Evolutionary conservation across 2,113 vertebrate genomes (phyloP), one percentile per base, ranked within the genome.

Genomic region (Macroglossus sobrinus): DNA sequence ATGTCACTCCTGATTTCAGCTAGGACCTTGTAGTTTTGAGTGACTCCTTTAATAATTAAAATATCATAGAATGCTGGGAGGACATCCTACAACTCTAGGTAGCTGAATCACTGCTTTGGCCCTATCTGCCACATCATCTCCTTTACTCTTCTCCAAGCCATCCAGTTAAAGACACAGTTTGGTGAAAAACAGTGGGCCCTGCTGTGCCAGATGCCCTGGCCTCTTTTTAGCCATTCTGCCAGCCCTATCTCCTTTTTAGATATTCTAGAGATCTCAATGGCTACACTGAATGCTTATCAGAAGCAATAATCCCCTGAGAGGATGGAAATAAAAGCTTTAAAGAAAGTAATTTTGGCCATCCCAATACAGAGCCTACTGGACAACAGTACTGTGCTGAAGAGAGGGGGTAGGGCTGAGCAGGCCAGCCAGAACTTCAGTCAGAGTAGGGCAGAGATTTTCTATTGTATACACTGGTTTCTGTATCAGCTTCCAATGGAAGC

Each of bases 21-120:
- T n/a, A 78, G 57, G 81, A 87, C 69, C 82, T 84, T 30, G 74
- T 72, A 50, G 68, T 92, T 95, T 82, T 69, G 75, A 59, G 43
- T 66, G 95, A 96, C 64, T 94, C 97, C 93, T 76, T 79, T 47
- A 92, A 5, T 55, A 94, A 33, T 3, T 80, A 87, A 90, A 68
- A 75, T 91, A 93, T 95, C 90, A 89, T 59, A 63, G 82, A 61
- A 26, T 55, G 68, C 9, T 24, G 82, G 64, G 93, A 94, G 92
- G 66, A 76, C 94, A 89, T 57, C 76, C 78, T 50, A n/a, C 26
- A 96, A 95, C 90, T n/a, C 3, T 12, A 59, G 69, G 13, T 93
- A 40, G 38, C 82, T 33, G 22, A 15, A 28, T 64, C 14, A 21
- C 7, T 5, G 43, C 33, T 61, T n/a, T 40, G 59, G 57, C 10